phyloP scores from a whole-genome alignment of 1,140 invertebrate genomes.

The Diabrotica undecimpunctata region DNA sequence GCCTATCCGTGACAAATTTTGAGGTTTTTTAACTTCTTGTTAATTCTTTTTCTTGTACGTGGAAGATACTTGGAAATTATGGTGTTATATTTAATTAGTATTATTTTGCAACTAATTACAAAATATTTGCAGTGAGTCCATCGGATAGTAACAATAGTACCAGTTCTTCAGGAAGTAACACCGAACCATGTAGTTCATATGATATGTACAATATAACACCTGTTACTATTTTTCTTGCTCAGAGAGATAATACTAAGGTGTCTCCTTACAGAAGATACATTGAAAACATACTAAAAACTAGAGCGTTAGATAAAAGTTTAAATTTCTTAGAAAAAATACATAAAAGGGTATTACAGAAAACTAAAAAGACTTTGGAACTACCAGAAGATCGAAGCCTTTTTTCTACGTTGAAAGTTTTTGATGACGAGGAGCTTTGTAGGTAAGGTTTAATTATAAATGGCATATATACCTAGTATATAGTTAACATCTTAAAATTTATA shows the following conservation, averaged over 20 bases:
- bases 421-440: constrained; percentile 46
- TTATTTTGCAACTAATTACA: too few species aligned
- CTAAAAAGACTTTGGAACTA: constrained; percentile 64
- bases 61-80: too few species aligned
- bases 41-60: too few species aligned
- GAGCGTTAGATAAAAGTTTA: constrained; percentile 74
- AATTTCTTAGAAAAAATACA: constrained; percentile 71
- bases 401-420: constrained; percentile 25
- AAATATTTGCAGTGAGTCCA: constrained; percentile 30
- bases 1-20: too few species aligned
- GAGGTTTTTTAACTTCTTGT: too few species aligned
- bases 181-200: constrained; percentile 8
- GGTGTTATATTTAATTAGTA: too few species aligned
- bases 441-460: constrained; percentile 58
- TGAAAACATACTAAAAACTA: constrained; percentile 80
- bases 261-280: constrained; percentile 71
- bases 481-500: too few species aligned
- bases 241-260: constrained; percentile 41
- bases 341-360: constrained; percentile 62
- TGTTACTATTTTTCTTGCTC: constrained; percentile 47
- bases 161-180: constrained; percentile 33
- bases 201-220: constrained; percentile 48
- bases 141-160: constrained; percentile 44
- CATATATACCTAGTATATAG: too few species aligned
- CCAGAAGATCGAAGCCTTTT: constrained; percentile 43